Base-by-base conservation (phyloP, 2,888 invertebrate species). In the Noctua fimbriata region DNA sequence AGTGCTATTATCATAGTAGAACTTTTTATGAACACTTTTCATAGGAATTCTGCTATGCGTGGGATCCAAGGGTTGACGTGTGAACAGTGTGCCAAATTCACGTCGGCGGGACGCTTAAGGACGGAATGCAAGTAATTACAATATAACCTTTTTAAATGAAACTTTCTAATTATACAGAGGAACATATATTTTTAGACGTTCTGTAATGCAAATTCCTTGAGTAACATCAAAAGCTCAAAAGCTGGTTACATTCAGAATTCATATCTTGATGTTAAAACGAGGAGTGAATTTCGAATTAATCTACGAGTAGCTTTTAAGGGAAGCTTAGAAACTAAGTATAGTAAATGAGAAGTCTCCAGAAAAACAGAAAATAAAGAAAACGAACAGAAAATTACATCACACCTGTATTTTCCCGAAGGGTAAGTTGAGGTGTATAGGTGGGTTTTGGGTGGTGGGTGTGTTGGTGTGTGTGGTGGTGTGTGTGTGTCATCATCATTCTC, bases 121-220 rank as follows among this genome's bases (percentile, higher is more conserved):
- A 69, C 28, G 75, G 87, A 65, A 84, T 87, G 78, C 41, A 77
- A 73, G 79, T 79, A 79, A 87, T 86, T 80, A 78, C 3, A 77
- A 12, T 55, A 78, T 41, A 49, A 24, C 28, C 24, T 32, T 65
- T 63, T 44, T 47, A 24, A 44, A 36, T 28, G 6, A 47, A 77
- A 65, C 14, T 78, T 79, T 76, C 18, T 36, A 47, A 79, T 47
- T 79, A 79, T 18, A 47, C 70, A 41, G 36, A 55, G 21, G 16
- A 21, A 73, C 49, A 16, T 58, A 21, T 67, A 58, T 55, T 75
- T 65, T 70, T 55, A 66, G 47, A 24, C 18, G 16, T 47, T 18
- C 44, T 47, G 47, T 65, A 18, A 65, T 52, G 32, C 16, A n/a
- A 78, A 70, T 70, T 78, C 9, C 28, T 55, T 69, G 24, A 52